Evolutionary conservation across 2,797 vertebrate species (phyloP).

Genomic region (Thalassophryne amazonica): DNA sequence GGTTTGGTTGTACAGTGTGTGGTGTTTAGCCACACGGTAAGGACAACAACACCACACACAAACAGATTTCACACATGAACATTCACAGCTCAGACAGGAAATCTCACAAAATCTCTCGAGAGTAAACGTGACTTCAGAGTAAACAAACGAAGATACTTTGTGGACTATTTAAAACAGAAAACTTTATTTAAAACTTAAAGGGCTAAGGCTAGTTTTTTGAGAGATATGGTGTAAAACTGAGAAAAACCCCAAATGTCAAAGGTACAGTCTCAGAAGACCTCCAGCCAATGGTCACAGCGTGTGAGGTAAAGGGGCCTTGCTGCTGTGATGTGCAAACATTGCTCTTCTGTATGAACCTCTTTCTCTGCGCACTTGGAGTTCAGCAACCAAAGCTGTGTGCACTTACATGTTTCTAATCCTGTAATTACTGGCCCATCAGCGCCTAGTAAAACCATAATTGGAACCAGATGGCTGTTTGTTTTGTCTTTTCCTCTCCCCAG

Average conservation of each 20-base stretch:
- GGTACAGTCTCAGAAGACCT: conserved; percentile 45
- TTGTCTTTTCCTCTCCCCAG: conserved; percentile 62
- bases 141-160: no score
- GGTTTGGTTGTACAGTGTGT: no score
- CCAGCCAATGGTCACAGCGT: conserved; percentile 48
- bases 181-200: no score
- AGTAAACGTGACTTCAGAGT: no score
- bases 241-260: conserved; percentile 35
- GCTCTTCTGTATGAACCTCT: conserved; percentile 48
- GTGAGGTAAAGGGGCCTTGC: conserved; percentile 33
- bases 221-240: no score
- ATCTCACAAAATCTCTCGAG: no score
- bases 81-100: no score
- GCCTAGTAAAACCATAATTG: conserved; percentile 79
- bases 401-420: conserved; percentile 77
- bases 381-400: conserved; percentile 69
- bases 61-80: no score
- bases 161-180: no score
- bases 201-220: no score
- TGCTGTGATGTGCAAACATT: conserved; percentile 67
- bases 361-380: conserved; percentile 63
- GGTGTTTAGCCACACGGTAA: no score
- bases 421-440: conserved; percentile 79
- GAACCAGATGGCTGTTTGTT: conserved; percentile 79
- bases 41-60: no score